These are phyloP conservation scores for Phyllopteryx taeniolatus DNA, from an alignment of 2,113 vertebrate species.

Conservation along the genomic window DNA sequence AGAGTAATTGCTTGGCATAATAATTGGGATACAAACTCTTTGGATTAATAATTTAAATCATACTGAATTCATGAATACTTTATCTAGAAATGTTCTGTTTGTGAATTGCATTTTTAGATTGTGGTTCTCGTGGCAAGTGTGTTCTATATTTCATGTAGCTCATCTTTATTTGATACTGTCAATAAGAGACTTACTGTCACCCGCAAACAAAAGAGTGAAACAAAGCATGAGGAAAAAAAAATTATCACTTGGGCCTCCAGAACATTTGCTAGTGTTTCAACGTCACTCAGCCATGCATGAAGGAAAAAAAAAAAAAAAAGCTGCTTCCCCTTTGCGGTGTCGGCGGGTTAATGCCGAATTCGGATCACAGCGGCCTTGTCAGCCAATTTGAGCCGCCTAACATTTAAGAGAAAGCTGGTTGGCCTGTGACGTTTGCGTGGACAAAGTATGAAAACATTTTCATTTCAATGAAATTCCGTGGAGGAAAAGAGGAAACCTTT, in stretches of 20 bases:
- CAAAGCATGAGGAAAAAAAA: background rate
- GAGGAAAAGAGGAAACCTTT: constrained; percentile 5
- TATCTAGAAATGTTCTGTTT: constrained; percentile 14
- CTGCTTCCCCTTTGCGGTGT: constrained; percentile 28
- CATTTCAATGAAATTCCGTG: constrained; percentile 15
- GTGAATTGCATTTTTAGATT: constrained; percentile 26
- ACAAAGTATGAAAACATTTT: constrained; percentile 1
- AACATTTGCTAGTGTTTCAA: constrained; percentile 52
- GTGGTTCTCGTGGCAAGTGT: background rate
- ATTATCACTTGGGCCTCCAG: constrained; percentile 10
- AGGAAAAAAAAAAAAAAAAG: constrained; percentile 12
- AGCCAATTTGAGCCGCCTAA: constrained; percentile 3
- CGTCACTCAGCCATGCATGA: constrained; percentile 32
- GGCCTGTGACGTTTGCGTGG: background rate
- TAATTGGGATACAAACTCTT: constrained; percentile 48
- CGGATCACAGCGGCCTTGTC: constrained; percentile 28
- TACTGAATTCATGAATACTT: constrained; percentile 44
- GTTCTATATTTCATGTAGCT: constrained; percentile 25
- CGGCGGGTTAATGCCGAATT: constrained; percentile 40
- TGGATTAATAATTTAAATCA: constrained; percentile 45
- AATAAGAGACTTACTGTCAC: constrained; percentile 21
- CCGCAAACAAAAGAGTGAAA: constrained; percentile 31
- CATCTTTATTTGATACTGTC: constrained; percentile 24
- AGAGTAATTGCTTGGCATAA: constrained; percentile 29
- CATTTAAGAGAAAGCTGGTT: constrained; percentile 7